Percentiles rank a stretch among this genome's conserved stretches.
These are phyloP conservation scores for Limnephilus auricula DNA, from an alignment of 2,888 invertebrate genomes.

Conservation along the genomic window DNA sequence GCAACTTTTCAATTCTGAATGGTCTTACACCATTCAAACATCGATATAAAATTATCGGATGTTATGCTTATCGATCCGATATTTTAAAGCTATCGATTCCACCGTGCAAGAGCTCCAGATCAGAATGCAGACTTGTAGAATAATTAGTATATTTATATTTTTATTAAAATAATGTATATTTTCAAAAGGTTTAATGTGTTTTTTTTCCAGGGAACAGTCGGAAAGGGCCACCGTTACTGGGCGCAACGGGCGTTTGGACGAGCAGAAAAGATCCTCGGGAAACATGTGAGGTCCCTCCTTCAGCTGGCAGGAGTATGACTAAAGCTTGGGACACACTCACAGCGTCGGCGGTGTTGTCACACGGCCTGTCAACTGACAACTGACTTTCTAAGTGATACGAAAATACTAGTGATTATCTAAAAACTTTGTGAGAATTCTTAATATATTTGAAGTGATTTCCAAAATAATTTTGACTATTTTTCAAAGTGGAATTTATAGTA, in stretches of 20 bases:
- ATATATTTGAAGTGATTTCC: neutral
- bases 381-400: neutral
- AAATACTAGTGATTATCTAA: neutral
- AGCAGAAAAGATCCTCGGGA: conserved; percentile 60
- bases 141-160: too few species aligned
- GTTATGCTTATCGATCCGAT: too few species aligned
- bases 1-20: too few species aligned
- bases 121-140: too few species aligned
- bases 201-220: conserved; percentile 46
- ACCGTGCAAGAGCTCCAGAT: too few species aligned
- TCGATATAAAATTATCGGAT: too few species aligned
- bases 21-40: too few species aligned
- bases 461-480: neutral
- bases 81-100: too few species aligned
- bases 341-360: neutral
- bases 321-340: neutral
- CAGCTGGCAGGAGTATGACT: conserved; percentile 66
- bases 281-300: conserved; percentile 65
- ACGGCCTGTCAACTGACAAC: neutral
- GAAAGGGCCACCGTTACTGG: conserved; percentile 33
- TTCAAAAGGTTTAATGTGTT: neutral
- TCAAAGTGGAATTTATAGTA: neutral
- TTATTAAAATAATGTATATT: too few species aligned
- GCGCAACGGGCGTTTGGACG: conserved; percentile 58
- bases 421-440: neutral